Base-by-base conservation (phyloP, 2,888 invertebrate genomes). In the Leucophora obtusa region DNA sequence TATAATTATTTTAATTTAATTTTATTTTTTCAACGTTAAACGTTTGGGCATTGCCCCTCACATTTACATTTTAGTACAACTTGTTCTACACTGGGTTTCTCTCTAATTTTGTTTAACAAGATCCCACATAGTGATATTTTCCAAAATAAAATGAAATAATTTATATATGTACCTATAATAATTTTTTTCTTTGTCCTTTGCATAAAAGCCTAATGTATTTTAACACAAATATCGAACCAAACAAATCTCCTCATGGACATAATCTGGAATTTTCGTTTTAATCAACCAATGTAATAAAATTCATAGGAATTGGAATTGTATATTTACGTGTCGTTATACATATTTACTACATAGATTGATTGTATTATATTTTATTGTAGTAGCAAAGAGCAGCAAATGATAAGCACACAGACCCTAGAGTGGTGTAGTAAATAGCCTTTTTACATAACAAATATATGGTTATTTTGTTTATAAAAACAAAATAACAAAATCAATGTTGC, bases 401-500 rank as follows among this genome's bases (percentile, higher is more conserved):
- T 33, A 43, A 54, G n/a, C n/a, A 15, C 5, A 50, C 50, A 28
- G 21, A 38, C 38, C 62, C 17, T 33, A 38, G 15, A 60, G 60
- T 47, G 43, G 43, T n/a, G 43, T 47, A 47, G n/a, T 47, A 47
- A 28, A 47, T n/a, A 47, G 43, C 43, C 43, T 47, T 38, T 47
- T 38, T 38, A 38, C 11, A 38, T 38, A 38, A 11, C 28, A 28
- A 1, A 28, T 7, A 28, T 7, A 28, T 6, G 4, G 38, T 38
- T n/a, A n/a, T 47, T 3, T 47, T 47, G 3, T 38, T 14, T 2
- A 1, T 5, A 6, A 43, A 43, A 68, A 47, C 11, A 17, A 72
- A 72, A 47, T 56, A 73, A 28, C 21, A 56, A 73, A 72, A 62
- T 62, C 68, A 68, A 78, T 68, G 68, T 68, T 73, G 38, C 72